Base-by-base conservation (phyloP, 2,888 invertebrate genomes). In the Drepana falcataria region DNA sequence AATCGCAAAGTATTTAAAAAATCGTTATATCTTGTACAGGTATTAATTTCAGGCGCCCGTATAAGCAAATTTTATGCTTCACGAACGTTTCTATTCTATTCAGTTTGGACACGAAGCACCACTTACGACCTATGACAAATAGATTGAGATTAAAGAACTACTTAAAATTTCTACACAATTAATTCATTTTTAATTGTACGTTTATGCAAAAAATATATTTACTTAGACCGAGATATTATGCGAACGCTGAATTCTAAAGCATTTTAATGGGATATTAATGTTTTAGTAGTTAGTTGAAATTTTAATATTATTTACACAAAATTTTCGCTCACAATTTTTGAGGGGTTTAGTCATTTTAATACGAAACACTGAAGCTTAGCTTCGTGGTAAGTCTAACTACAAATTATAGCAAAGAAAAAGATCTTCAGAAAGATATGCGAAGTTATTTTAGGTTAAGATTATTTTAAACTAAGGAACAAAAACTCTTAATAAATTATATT, bases 381-480 rank as follows among this genome's bases (percentile, higher is more conserved):
- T 35, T 37, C 6, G 9, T 49, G 6, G 63, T 63, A 57, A 65
- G 58, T 63, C 70, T 68, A 69, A 57, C 59, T 66, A 68, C 65
- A 58, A 59, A 61, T 55, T 56, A 67, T 63, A 64, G 70, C 65
- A 65, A 65, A 68, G 55, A 60, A 68, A 57, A 65, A 64, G 47
- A n/a, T 47, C 35, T 63, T 63, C 61, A 6, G 7, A 40, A 40
- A 5, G 57, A 53, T 59, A 55, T 56, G 59, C 61, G 60, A 47
- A 61, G 55, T 59, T 57, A 55, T 57, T 59, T 53, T 63, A 21
- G 48, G 60, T 64, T 63, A 58, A 62, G 35, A 60, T 61, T 51
- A 33, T 37, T 60, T 63, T 59, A 53, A 65, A 57, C 67, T 64
- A 71, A 63, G 69, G 61, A 56, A 66, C 59, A 56, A 63, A 53